A percentile compares a stretch with the other conserved stretches of the same genome.
These are phyloP conservation scores for Lates japonicus DNA, from an alignment of 2,797 vertebrate species.

Conservation along the genomic window DNA sequence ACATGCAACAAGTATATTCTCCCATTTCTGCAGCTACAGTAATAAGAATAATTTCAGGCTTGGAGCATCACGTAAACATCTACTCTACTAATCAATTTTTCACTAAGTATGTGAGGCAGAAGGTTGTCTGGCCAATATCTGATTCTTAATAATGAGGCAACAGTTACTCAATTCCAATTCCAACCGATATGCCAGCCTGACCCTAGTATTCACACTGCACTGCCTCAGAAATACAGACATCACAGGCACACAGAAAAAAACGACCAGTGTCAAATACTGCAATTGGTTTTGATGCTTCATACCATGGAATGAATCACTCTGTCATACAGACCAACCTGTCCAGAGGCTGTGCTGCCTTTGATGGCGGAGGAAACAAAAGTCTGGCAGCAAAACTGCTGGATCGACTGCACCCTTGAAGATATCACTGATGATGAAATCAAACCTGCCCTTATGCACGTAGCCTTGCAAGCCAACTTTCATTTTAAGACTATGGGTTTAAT, in stretches of 20 bases:
- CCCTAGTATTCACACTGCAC: constrained; percentile 45
- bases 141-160: constrained; percentile 57
- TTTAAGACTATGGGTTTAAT: constrained; percentile 40
- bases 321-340: constrained; percentile 64
- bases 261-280: constrained; percentile 34
- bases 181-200: constrained; percentile 52
- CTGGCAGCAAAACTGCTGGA: constrained; percentile 51
- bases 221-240: constrained; percentile 59
- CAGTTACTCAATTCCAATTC: constrained; percentile 38
- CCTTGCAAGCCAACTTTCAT: constrained; percentile 45
- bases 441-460: constrained; percentile 23
- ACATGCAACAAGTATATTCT: background rate
- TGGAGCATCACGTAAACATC: constrained; percentile 1
- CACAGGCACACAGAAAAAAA: constrained; percentile 49
- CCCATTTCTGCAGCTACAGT: background rate
- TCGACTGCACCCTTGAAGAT: constrained; percentile 67
- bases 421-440: constrained; percentile 75
- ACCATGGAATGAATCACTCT: constrained; percentile 60
- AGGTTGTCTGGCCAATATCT: constrained; percentile 28
- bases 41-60: constrained; percentile 4
- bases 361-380: constrained; percentile 69
- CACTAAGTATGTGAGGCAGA: constrained; percentile 23
- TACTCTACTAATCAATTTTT: constrained; percentile 25
- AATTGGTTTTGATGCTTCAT: constrained; percentile 68
- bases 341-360: constrained; percentile 62